Conservation (phyloP, 1,140 invertebrate species). For the Saxidomus purpurata region DNA sequence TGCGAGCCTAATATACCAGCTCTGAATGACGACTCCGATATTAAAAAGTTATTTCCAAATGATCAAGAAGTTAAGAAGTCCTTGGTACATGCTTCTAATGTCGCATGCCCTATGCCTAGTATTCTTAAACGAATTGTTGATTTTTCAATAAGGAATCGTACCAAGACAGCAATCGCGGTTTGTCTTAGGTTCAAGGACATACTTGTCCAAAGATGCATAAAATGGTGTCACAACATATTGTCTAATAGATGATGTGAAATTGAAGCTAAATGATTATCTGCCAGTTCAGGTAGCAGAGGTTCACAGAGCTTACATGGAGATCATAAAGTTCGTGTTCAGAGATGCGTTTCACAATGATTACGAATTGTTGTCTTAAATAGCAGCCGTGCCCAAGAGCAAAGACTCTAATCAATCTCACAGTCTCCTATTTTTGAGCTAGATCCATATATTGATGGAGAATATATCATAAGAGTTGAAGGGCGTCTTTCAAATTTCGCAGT, state of each 20-base stretch:
- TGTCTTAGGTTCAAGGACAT: slow-evolving; percentile 30
- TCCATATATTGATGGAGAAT: slow-evolving; percentile 44
- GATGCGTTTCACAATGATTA: neutral
- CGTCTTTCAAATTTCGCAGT: neutral
- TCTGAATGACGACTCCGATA: neutral
- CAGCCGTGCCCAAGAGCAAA: too few species aligned
- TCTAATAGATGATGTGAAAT: neutral
- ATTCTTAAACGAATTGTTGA: slow-evolving; percentile 3
- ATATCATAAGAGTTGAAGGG: slow-evolving; percentile 48
- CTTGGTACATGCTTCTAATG: neutral
- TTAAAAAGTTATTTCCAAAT: neutral
- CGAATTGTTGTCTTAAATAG: too few species aligned
- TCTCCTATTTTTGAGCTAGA: neutral
- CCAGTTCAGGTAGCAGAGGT: neutral
- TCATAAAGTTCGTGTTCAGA: neutral
- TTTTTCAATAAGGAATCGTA: slow-evolving; percentile 53
- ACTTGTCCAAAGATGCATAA: neutral
- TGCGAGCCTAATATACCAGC: slow-evolving; percentile 4
- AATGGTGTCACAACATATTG: neutral
- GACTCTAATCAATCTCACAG: neutral
- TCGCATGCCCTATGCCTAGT: neutral
- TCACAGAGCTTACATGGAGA: neutral
- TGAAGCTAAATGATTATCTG: neutral
- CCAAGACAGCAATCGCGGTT: slow-evolving; percentile 32
- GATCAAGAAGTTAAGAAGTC: slow-evolving; percentile 58